A percentile compares a stretch with the other conserved stretches of the same genome.
Conservation (phyloP, 2,113 vertebrate species). For the Colius striatus region DNA sequence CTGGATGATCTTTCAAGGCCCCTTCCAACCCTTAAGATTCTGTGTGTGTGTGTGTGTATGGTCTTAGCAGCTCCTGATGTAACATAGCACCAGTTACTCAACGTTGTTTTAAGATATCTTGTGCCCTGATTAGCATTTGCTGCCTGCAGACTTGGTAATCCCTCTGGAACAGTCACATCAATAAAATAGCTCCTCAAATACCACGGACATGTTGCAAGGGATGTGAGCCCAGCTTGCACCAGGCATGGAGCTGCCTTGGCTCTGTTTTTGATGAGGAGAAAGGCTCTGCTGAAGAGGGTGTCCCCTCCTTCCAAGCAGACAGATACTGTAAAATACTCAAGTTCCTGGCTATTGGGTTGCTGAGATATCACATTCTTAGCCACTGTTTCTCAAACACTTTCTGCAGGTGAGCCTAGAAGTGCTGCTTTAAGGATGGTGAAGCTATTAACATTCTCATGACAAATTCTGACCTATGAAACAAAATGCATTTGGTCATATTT, state of each 20-base stretch:
- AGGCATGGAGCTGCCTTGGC: neutral
- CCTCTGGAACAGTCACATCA: neutral
- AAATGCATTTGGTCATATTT: neutral
- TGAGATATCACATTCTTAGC: neutral
- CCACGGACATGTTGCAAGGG: neutral
- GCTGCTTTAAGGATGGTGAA: neutral
- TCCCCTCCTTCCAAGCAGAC: neutral
- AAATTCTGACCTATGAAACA: neutral
- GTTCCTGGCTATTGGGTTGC: neutral
- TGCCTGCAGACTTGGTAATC: conserved; percentile 3
- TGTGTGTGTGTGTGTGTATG: too few species aligned
- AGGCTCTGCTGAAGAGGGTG: neutral
- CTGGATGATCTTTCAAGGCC: too few species aligned
- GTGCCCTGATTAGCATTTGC: neutral
- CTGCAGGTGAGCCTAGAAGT: neutral
- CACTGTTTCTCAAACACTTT: neutral
- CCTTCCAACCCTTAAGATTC: too few species aligned
- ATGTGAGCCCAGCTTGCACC: neutral
- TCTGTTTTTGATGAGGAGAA: neutral
- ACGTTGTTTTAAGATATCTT: neutral
- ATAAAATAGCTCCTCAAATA: neutral
- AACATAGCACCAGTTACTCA: neutral
- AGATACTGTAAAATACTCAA: accelerated
- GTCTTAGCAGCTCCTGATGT: neutral
- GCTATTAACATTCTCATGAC: neutral